Evolutionary conservation across 2,113 vertebrate genomes (phyloP).

Genomic region (Lophotis ruficrista): DNA sequence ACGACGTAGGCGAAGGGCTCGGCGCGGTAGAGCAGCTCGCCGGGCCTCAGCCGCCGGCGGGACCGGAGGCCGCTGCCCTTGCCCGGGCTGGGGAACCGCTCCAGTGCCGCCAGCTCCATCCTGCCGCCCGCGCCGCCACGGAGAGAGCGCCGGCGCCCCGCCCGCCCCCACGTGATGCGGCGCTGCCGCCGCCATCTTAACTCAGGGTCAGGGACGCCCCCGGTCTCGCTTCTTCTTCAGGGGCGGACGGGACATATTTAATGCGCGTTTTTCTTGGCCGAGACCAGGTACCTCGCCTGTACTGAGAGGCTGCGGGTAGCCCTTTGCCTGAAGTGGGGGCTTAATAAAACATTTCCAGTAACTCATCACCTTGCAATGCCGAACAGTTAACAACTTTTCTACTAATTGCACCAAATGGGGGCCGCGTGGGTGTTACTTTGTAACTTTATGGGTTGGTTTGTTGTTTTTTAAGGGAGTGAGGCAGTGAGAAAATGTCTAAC

Average conservation of each 20-base stretch:
- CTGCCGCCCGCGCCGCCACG: background rate
- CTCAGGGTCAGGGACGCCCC: background rate
- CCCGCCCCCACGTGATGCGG: background rate
- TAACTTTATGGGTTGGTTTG: background rate
- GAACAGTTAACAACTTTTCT: accelerated
- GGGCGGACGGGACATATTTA: accelerated
- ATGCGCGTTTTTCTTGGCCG: accelerated
- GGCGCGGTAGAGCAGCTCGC: constrained; percentile 76
- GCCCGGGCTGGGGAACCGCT: constrained; percentile 80
- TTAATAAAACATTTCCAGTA: accelerated
- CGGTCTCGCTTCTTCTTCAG: too few species aligned
- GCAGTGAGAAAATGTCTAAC: background rate
- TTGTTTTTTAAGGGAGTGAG: background rate
- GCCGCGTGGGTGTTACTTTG: background rate
- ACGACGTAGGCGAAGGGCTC: constrained; percentile 83
- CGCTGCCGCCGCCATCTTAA: background rate
- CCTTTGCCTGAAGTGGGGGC: accelerated
- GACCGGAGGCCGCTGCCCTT: constrained; percentile 85
- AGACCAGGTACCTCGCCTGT: accelerated
- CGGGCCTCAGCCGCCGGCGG: constrained; percentile 37
- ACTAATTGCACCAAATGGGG: background rate
- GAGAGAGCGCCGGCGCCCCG: background rate
- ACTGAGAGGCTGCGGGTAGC: accelerated
- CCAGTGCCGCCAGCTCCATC: constrained; percentile 74
- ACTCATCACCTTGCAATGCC: accelerated